Evolutionary conservation across 92 coral and sea anemone genomes (phyloP).

Genomic region (Zoanthus sansibaricus): DNA sequence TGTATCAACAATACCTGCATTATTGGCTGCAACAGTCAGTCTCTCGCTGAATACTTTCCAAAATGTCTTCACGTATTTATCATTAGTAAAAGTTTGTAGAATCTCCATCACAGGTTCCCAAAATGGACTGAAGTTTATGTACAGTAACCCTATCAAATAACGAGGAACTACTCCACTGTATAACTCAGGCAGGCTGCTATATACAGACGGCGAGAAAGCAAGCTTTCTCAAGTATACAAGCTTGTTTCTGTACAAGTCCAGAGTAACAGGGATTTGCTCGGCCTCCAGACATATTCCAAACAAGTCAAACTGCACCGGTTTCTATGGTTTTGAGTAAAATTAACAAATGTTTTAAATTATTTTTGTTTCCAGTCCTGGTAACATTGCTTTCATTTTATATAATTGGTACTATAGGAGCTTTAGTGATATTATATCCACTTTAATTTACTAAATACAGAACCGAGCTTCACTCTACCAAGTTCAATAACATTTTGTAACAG

Average conservation of each 20-base stretch:
- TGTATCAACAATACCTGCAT: constrained; percentile 64
- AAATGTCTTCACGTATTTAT: constrained; percentile 70
- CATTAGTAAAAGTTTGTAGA: constrained; percentile 70
- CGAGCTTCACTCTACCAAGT: no score
- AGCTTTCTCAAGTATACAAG: constrained; percentile 84
- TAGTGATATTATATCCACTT: no score
- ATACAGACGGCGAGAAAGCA: constrained; percentile 60
- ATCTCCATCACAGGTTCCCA: constrained; percentile 89
- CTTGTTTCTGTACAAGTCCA: constrained; percentile 85
- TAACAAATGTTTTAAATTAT: background rate
- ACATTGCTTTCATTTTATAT: no score
- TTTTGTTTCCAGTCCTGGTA: no score
- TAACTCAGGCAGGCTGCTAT: constrained; percentile 64
- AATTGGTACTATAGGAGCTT: no score
- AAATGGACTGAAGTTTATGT: constrained; percentile 85
- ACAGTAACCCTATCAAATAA: constrained; percentile 81
- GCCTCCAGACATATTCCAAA: constrained; percentile 83
- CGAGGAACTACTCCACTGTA: constrained; percentile 70
- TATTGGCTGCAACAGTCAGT: constrained; percentile 63
- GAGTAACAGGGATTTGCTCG: constrained; percentile 74
- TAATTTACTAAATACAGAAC: no score
- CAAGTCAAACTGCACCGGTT: constrained; percentile 46
- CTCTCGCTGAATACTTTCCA: constrained; percentile 82
- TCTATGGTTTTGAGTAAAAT: background rate
- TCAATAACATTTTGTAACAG: no score